These are phyloP conservation scores for Julus scandinavius DNA, from an alignment of 2,888 invertebrate species.

Conservation along the genomic window DNA sequence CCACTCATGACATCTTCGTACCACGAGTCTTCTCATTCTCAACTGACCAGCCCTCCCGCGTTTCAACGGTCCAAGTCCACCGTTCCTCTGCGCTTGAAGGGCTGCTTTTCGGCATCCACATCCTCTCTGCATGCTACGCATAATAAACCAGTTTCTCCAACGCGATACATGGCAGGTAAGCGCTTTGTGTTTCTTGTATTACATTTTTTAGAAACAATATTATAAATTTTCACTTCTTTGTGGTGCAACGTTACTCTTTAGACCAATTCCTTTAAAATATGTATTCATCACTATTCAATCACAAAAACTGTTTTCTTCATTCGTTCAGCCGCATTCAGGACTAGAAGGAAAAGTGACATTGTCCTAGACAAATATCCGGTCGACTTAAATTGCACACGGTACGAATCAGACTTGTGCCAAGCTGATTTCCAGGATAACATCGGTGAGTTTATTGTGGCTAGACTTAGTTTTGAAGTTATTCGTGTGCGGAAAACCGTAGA, in stretches of 20 bases:
- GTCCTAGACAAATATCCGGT: not conserved
- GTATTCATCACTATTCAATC: not conserved
- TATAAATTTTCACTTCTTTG: too few species aligned
- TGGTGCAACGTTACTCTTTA: too few species aligned
- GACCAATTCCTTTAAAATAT: not conserved
- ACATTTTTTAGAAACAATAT: too few species aligned
- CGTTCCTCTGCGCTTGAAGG: not conserved
- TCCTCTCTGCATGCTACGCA: constrained; percentile 17
- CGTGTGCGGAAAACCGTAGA: too few species aligned
- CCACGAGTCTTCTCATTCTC: not conserved
- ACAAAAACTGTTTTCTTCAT: not conserved
- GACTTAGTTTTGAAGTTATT: too few species aligned
- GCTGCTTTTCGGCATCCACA: not conserved
- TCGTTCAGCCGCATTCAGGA: not conserved
- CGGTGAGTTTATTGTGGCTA: not conserved
- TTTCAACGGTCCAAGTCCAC: not conserved
- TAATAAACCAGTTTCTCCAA: not conserved
- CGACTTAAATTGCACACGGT: not conserved
- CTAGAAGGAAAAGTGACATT: not conserved
- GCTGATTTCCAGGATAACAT: constrained; percentile 1
- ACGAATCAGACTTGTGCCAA: not conserved
- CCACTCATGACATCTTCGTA: not conserved
- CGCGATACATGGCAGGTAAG: not conserved
- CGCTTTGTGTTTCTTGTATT: not conserved
- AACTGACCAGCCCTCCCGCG: constrained; percentile 7